Evolutionary conservation across 2,797 vertebrate species (phyloP), one percentile per base, ranked within the genome.

Genomic region (Varecia variegata): DNA sequence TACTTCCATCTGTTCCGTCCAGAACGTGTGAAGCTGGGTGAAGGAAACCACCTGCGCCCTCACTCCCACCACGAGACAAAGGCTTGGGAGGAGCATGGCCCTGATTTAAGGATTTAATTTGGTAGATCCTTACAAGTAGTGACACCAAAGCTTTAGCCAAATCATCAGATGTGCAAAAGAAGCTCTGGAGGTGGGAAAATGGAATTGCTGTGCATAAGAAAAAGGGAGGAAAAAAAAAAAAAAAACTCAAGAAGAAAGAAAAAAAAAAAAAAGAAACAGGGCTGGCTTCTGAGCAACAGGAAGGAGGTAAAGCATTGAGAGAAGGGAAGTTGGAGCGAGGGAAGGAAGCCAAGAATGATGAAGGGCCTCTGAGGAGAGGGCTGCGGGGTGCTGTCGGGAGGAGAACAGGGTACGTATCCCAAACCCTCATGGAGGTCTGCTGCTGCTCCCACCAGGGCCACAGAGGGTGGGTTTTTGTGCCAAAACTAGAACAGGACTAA

Each of bases 121-220:
- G 14, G 70, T 67, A 71, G 56, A 47, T 76, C 30, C 56, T 89
- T n/a, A 43, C 4, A 58, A 18, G 23, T 21, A 4, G 32, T 27
- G 68, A 76, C 20, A n/a, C 9, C 71, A 76, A 38, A 18, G 54
- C 67, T 54, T 85, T 89, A 90, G 81, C 25, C 30, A 90, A 92
- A 88, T 76, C 14, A 21, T 52, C 25, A 35, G 35, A 60, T n/a
- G 56, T 80, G 79, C 20, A 35, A 30, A 38, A 81, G 81, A 82
- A 74, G 45, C 30, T 58, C 47, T 60, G 79, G 27, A 92, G 50
- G 50, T 54, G 9, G 60, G 71, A 62, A 71, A 76, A 40, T 35
- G 71, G 27, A 91, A 71, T 32, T 40, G 27, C 6, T 70, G 20
- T 8, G n/a, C 38, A 27, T 23, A 88, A 88, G 56, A 15, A 45